Percentiles rank a stretch among this genome's conserved stretches.
These are phyloP conservation scores for Bellardia pandia DNA, from an alignment of 2,888 invertebrate species.

Conservation along the genomic window DNA sequence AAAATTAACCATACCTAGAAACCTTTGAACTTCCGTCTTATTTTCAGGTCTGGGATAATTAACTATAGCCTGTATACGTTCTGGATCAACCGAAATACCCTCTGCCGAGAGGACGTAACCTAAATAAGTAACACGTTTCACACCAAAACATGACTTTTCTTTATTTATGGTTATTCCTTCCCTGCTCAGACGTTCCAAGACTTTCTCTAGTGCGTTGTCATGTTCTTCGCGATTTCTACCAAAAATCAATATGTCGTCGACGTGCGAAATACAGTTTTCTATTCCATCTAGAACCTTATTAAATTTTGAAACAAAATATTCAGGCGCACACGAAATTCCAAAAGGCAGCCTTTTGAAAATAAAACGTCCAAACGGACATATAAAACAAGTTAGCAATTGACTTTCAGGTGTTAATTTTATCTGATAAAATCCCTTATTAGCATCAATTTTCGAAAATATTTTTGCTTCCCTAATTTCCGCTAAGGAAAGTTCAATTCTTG, in stretches of 20 bases:
- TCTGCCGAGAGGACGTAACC: conserved; percentile 32
- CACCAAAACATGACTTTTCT: conserved; percentile 45
- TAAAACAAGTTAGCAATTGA: conserved; percentile 35
- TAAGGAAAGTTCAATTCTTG: conserved; percentile 12
- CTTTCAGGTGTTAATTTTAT: conserved; percentile 40
- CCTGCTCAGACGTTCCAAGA: conserved; percentile 30
- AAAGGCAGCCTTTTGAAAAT: conserved; percentile 55
- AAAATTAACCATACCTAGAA: too few species aligned
- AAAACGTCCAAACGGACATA: conserved; percentile 46
- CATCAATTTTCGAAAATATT: conserved; percentile 56
- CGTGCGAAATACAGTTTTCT: conserved; percentile 35
- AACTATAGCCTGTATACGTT: conserved; percentile 35
- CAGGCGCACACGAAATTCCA: conserved; percentile 47
- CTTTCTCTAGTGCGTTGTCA: conserved; percentile 20
- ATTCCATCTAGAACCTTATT: conserved; percentile 40
- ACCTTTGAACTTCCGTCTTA: too few species aligned
- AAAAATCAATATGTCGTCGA: conserved; percentile 51
- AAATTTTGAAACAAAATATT: conserved; percentile 59
- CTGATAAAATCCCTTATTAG: conserved; percentile 54
- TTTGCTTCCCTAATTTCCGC: conserved; percentile 14
- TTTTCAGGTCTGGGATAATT: too few species aligned
- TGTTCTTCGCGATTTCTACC: conserved; percentile 36
- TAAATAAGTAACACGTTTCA: conserved; percentile 36
- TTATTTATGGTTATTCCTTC: conserved; percentile 57
- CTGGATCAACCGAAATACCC: conserved; percentile 45